Conservation (phyloP, 1,140 invertebrate species). For the Chionoecetes opilio region DNA sequence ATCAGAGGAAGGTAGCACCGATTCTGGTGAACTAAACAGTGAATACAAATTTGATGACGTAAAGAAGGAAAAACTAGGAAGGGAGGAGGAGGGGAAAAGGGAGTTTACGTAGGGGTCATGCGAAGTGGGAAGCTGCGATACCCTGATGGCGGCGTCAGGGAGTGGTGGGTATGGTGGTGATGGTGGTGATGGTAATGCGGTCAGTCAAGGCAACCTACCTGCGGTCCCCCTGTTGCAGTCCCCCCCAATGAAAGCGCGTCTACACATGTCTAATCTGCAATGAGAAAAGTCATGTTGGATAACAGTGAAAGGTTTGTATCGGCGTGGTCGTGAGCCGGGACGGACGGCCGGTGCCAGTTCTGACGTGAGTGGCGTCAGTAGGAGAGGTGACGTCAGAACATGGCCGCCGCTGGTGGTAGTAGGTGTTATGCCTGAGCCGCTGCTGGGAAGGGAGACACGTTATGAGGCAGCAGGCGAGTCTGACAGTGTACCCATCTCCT, state of each 20-base stretch:
- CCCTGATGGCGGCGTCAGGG: neutral
- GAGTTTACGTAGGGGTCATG: no score
- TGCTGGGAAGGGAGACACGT: constrained; percentile 60
- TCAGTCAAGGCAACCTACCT: constrained; percentile 88
- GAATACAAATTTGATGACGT: no score
- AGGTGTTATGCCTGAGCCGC: constrained; percentile 35
- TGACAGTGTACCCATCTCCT: constrained; percentile 47
- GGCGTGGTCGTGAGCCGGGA: neutral
- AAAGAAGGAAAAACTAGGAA: no score
- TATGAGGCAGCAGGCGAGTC: constrained; percentile 33
- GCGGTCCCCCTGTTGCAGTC: constrained; percentile 98
- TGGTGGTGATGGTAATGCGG: constrained; percentile 31
- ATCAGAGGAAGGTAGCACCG: no score
- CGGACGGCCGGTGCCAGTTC: constrained; percentile 31
- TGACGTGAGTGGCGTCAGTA: constrained; percentile 62
- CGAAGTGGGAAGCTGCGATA: neutral
- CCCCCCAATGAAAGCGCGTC: constrained; percentile 96
- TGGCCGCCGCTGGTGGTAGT: neutral
- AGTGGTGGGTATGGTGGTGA: constrained; percentile 19
- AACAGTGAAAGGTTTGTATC: neutral
- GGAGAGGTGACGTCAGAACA: constrained; percentile 59
- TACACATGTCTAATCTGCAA: constrained; percentile 99
- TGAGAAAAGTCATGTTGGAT: constrained; percentile 79
- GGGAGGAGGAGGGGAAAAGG: no score
- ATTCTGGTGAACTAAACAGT: no score